A percentile compares a stretch with the other conserved stretches of the same genome.
Evolutionary conservation across 92 coral and sea anemone species (phyloP).

Genomic region (Actinostola sp.): DNA sequence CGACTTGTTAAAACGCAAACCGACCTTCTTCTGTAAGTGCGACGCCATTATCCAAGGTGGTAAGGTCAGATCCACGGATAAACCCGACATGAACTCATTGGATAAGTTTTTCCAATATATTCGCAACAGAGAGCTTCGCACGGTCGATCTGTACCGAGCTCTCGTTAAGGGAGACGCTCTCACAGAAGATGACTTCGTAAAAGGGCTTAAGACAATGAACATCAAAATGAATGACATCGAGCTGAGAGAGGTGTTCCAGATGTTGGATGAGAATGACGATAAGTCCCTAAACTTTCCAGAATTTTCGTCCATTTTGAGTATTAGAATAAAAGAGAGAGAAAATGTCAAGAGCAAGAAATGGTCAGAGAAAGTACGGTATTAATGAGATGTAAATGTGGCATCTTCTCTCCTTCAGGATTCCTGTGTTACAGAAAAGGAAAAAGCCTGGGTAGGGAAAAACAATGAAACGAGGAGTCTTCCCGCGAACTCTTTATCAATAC

Average conservation of each 20-base stretch:
- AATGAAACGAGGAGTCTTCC: too few relatives aligned
- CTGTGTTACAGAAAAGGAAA: too few relatives aligned
- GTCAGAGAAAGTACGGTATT: too few relatives aligned
- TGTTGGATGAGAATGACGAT: slow-evolving; percentile 58
- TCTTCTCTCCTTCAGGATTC: too few relatives aligned
- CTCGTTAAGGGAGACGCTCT: slow-evolving; percentile 42
- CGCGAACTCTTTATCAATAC: too few relatives aligned
- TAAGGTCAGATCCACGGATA: slow-evolving; percentile 5
- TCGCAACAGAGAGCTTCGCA: slow-evolving; percentile 46
- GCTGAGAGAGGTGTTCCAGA: slow-evolving; percentile 34
- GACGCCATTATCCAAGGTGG: slow-evolving; percentile 60
- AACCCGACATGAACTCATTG: slow-evolving; percentile 45
- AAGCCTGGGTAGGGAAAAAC: too few relatives aligned
- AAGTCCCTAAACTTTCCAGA: slow-evolving; percentile 56
- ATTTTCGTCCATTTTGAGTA: slow-evolving; percentile 39
- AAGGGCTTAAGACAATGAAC: slow-evolving; percentile 48
- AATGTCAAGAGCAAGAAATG: slow-evolving; percentile 9
- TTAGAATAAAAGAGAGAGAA: slow-evolving; percentile 31
- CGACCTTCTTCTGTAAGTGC: slow-evolving; percentile 63
- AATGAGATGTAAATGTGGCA: too few relatives aligned
- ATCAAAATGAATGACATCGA: slow-evolving; percentile 46
- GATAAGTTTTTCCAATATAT: slow-evolving; percentile 51
- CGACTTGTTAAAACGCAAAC: slow-evolving; percentile 38
- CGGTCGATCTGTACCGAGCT: slow-evolving; percentile 63
- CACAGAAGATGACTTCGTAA: slow-evolving; percentile 39